Base-by-base conservation (phyloP, 2,888 invertebrate species). In the Acronicta aceris region DNA sequence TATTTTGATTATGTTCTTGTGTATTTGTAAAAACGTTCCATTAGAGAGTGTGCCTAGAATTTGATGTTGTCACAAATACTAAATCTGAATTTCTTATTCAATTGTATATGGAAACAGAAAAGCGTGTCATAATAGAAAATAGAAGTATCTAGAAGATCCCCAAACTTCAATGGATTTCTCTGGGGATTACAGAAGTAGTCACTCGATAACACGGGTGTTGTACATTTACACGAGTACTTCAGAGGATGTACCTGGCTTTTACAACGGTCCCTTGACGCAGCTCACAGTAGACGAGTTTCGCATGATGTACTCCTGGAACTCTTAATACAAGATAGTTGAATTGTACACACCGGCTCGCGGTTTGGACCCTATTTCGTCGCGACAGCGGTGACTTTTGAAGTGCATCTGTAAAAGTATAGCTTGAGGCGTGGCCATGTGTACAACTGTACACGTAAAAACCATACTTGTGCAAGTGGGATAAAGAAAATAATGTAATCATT, bases 221-320 rank as follows among this genome's bases (percentile, higher is more conserved):
- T 40, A 43, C 62, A 52, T 66, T 67, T 57, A 55, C 25, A 64
- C n/a, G 27, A 30, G 60, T 48, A 69, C 58, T 43, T 58, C 76
- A 70, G 65, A 73, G 64, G 51, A 33, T 42, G 61, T 38, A 13
- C 42, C 9, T 8, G 40, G 65, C 61, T 63, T 59, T 61, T 59
- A 43, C 43, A 21, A 38, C 7, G 25, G 36, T 72, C 72, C 67
- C 62, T 30, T 42, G 62, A 21, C 48, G 51, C 48, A 17, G n/a
- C 52, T 49, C 13, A 47, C 47, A 58, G 56, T 54, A 60, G 50
- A 54, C 40, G 17, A 30, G 46, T 25, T 7, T 27, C 45, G 13
- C 33, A 13, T 10, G 27, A 50, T 41, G 36, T 40, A 40, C 33
- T 52, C 43, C 9, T 54, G 38, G 7, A 38, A 27, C 1, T 9